Conservation (phyloP, 2,113 vertebrate genomes). For the Nipponia nippon region DNA sequence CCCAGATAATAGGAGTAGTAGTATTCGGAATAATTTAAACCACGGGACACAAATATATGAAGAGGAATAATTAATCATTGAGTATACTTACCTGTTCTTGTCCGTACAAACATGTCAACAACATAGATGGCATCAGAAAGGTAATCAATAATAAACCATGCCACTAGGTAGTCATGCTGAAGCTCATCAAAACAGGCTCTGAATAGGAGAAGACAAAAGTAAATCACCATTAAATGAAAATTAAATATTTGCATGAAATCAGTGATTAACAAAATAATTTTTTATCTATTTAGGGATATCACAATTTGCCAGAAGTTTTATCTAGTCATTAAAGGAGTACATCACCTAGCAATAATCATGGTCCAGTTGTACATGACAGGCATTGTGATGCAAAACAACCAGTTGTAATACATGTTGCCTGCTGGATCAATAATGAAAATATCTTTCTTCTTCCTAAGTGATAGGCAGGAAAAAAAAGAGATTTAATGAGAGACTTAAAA, state of each 20-base stretch:
- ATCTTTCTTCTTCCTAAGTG: slow-evolving; percentile 81
- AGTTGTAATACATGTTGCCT: slow-evolving; percentile 90
- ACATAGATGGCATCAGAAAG: slow-evolving; percentile 81
- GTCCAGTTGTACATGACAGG: slow-evolving; percentile 99
- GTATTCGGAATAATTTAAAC: neutral
- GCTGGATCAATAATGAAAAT: slow-evolving; percentile 85
- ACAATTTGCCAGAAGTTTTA: neutral
- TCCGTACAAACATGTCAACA: slow-evolving; percentile 90
- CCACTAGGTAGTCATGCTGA: slow-evolving; percentile 80
- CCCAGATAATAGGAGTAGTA: neutral
- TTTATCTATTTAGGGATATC: neutral
- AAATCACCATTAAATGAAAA: neutral
- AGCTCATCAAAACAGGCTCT: slow-evolving; percentile 97
- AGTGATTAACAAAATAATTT: neutral
- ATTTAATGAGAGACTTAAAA: neutral
- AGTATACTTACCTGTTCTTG: slow-evolving; percentile 82
- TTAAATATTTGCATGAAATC: neutral
- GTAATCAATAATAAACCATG: slow-evolving; percentile 87
- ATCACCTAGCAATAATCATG: slow-evolving; percentile 91
- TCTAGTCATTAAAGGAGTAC: neutral
- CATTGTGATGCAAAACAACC: slow-evolving; percentile 89
- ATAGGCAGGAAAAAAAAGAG: neutral
- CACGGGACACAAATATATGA: neutral
- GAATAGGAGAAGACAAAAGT: slow-evolving; percentile 25
- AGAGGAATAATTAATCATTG: neutral